Evolutionary conservation across 2,888 invertebrate genomes (phyloP).

Genomic region (Brachyptera putata): DNA sequence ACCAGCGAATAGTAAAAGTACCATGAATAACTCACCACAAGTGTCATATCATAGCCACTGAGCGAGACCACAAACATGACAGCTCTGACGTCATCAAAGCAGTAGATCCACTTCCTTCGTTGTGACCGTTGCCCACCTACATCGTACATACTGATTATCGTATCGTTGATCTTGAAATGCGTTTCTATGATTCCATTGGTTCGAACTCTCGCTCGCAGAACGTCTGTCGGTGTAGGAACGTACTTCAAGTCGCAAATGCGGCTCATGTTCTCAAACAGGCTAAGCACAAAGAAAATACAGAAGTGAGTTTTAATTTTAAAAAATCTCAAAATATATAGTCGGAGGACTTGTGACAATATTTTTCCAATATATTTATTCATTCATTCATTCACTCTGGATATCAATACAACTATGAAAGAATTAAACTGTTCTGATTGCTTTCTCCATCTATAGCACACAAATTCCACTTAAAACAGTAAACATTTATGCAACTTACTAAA

Average conservation of each 20-base stretch:
- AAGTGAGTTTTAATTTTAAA: background rate
- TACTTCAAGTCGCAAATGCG: slow-evolving; percentile 59
- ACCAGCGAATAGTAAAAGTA: too few species aligned
- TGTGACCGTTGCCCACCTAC: slow-evolving; percentile 63
- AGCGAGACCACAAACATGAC: slow-evolving; percentile 60
- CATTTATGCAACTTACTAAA: slow-evolving; percentile 63
- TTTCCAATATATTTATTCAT: too few species aligned
- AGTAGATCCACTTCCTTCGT: slow-evolving; percentile 62
- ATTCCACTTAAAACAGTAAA: too few species aligned
- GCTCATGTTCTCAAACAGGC: slow-evolving; percentile 64
- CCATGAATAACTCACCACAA: slow-evolving; percentile 49
- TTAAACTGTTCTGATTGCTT: too few species aligned
- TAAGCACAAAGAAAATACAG: slow-evolving; percentile 41
- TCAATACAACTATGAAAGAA: background rate
- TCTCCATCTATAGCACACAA: too few species aligned
- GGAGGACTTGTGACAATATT: too few species aligned
- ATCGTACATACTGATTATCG: slow-evolving; percentile 60
- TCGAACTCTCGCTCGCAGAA: slow-evolving; percentile 57
- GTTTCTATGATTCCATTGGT: slow-evolving; percentile 65
- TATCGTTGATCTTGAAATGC: slow-evolving; percentile 57
- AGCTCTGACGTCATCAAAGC: slow-evolving; percentile 61
- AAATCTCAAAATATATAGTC: too few species aligned
- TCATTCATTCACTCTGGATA: too few species aligned
- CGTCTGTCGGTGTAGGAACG: slow-evolving; percentile 59
- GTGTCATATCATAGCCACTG: slow-evolving; percentile 63